Percentiles rank a stretch among this genome's conserved stretches.
phyloP scores from a whole-genome alignment of 2,888 invertebrate genomes.

The Thymelicus acteon region DNA sequence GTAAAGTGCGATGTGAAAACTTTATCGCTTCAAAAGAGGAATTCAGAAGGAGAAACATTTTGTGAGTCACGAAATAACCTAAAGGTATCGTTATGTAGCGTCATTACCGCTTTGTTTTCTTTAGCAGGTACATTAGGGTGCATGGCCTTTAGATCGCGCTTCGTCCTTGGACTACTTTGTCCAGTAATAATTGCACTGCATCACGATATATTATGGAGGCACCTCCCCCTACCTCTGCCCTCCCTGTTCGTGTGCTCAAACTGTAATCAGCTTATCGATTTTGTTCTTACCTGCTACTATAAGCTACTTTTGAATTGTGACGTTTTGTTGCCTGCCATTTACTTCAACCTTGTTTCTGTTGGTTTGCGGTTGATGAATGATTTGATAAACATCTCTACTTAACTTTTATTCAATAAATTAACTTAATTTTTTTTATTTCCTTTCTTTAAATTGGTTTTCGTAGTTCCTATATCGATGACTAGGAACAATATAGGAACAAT shows the following conservation, averaged over 20 bases:
- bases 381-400: conserved; percentile 16
- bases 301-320: conserved; percentile 41
- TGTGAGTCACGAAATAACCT: not conserved
- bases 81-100: conserved; percentile 8
- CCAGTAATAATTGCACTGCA: conserved; percentile 74
- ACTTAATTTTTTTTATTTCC: not conserved
- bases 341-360: not conserved
- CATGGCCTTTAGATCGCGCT: conserved; percentile 58
- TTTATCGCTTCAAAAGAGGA: not conserved
- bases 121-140: conserved; percentile 41
- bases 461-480: no score
- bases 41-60: not conserved
- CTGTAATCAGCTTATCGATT: conserved; percentile 54
- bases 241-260: conserved; percentile 45
- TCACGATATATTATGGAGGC: conserved; percentile 65
- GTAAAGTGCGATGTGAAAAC: not conserved
- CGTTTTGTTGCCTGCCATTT: conserved; percentile 7
- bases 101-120: conserved; percentile 14
- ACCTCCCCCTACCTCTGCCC: conserved; percentile 52
- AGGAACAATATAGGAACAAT: no score
- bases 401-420: conserved; percentile 13
- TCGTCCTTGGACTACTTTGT: conserved; percentile 76
- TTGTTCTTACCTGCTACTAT: conserved; percentile 48
- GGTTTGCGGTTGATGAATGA: conserved; percentile 18
- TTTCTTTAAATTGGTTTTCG: not conserved